Evolutionary conservation across 2,113 vertebrate species (phyloP), one percentile per base, ranked within the genome.

Genomic region (Thryonomys swinderianus): DNA sequence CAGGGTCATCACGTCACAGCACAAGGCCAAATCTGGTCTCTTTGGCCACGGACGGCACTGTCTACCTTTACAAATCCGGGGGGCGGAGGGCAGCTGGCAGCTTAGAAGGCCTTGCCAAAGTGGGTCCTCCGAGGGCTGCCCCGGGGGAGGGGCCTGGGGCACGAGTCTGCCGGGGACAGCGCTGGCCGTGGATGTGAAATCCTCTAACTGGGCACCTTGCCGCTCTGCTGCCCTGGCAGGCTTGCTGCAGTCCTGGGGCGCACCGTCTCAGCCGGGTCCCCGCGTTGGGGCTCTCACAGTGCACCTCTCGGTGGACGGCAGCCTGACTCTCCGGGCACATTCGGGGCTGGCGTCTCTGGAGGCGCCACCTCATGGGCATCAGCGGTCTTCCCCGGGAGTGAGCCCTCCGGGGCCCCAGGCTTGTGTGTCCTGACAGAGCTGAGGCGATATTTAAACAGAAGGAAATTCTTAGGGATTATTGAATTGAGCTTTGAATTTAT

Each of bases 101-200:
- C 62, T 71, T 7, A 21, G 17, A 20, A 32, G 18, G 51, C 23
- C 67, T 57, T 85, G 93, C 55, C 10, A 18, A 90, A 93, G 92
- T 95, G 95, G 91, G 95, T 96, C 96, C 97, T 91, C 94, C 57
- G 98, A 98, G 67, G 96, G 96, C 97, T 93, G 98, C 53, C 16
- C 55, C 20, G 55, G 55, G 55, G 55, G 4, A 40, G 10, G 12
- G 21, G 21, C 37, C 69, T 73, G 69, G 37, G 69, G 69, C 98
- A 99, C 98, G 98, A 98, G 98, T 97, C 91, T 96, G 98, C 97
- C 95, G 98, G 53, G 69, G 81, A 91, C 88, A 96, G 91, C 92
- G 66, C 20, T 4, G 82, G 90, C 87, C 67, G 18, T 88, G 76
- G 96, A 13, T 0, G 1, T 27, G 34, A 86, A n/a, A 25, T 40